Evolutionary conservation across 2,113 vertebrate species (phyloP).

Genomic region (Mus spicilegus): DNA sequence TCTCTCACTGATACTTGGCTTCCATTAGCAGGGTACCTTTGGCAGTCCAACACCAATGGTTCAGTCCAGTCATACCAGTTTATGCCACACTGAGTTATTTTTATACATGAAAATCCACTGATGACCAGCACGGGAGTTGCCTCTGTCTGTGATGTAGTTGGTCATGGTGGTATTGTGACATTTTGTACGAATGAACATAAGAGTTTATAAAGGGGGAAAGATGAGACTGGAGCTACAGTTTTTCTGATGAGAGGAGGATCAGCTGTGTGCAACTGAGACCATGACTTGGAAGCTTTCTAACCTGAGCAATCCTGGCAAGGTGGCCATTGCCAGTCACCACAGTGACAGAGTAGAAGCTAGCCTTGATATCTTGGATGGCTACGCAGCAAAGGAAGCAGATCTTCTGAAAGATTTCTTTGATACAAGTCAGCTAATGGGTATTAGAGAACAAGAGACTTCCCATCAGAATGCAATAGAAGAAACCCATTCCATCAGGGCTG

Average conservation of each 20-base stretch:
- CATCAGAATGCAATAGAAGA: not conserved
- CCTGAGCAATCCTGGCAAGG: too few species aligned
- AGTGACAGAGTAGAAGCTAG: not conserved
- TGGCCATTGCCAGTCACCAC: accelerated
- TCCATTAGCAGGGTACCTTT: not conserved
- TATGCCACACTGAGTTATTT: not conserved
- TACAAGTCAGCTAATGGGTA: not conserved
- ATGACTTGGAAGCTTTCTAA: not conserved
- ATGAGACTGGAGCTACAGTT: not conserved
- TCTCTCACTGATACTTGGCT: not conserved
- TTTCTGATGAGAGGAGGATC: not conserved
- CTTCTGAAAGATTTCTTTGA: not conserved
- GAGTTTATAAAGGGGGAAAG: not conserved
- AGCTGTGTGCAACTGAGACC: not conserved
- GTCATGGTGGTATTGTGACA: not conserved
- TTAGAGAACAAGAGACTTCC: not conserved
- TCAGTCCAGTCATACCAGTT: not conserved
- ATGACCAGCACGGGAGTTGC: not conserved
- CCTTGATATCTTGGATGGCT: not conserved
- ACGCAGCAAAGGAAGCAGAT: not conserved
- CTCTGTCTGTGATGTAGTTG: not conserved
- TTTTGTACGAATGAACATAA: not conserved
- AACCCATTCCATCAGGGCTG: not conserved
- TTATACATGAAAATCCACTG: not conserved
- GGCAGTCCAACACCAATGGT: not conserved